Evolutionary conservation across 2,797 vertebrate species (phyloP).

Genomic region (Mus minutoides): DNA sequence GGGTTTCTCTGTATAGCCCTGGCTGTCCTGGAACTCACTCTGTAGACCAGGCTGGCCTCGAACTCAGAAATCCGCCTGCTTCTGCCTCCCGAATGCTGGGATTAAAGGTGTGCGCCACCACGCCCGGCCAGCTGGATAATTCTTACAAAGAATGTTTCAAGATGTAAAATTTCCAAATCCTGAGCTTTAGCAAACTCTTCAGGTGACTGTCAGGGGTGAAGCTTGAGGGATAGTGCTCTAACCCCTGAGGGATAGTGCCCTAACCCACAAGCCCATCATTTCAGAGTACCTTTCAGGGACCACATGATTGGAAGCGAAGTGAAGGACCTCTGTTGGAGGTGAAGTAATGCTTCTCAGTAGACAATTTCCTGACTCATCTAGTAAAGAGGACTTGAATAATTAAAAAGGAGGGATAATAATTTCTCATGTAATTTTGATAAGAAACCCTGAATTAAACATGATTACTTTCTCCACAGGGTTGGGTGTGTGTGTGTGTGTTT

Average conservation of each 20-base stretch:
- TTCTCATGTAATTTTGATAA: slow-evolving; percentile 31
- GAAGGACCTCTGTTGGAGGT: neutral
- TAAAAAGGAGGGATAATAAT: neutral
- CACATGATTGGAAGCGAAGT: neutral
- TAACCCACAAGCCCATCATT: neutral
- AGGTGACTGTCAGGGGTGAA: neutral
- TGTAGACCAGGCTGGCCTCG: too few relatives aligned
- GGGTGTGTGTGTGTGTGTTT: too few relatives aligned
- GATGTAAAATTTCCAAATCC: neutral
- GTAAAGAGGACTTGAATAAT: slow-evolving; percentile 32
- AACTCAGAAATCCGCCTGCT: too few relatives aligned
- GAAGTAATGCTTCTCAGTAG: neutral
- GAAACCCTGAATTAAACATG: slow-evolving; percentile 54
- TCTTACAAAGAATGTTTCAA: neutral
- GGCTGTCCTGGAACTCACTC: too few relatives aligned
- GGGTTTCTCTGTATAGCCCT: too few relatives aligned
- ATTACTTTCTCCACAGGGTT: neutral
- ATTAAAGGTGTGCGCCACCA: too few relatives aligned
- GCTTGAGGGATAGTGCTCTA: neutral
- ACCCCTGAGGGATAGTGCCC: neutral
- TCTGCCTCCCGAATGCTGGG: too few relatives aligned
- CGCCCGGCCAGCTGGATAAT: neutral
- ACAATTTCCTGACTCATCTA: neutral
- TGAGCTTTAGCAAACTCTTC: neutral
- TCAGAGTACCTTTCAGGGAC: neutral